These are phyloP conservation scores for Prietella phreatophila DNA, from an alignment of 2,113 vertebrate species.

Conservation along the genomic window DNA sequence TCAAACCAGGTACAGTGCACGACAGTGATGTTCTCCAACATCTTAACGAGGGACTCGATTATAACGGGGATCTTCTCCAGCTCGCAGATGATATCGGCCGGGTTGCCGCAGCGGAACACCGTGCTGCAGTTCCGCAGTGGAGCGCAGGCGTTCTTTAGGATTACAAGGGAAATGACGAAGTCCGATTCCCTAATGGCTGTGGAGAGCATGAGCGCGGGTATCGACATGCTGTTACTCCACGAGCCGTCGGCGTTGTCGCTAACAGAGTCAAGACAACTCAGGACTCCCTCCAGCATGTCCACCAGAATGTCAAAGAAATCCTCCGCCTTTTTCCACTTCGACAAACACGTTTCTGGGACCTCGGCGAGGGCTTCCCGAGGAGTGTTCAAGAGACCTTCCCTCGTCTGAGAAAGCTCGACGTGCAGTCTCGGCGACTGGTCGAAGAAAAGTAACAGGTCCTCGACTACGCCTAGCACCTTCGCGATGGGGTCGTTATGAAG, in stretches of 20 bases:
- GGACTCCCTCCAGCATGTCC: slow-evolving; percentile 84
- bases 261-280: slow-evolving; percentile 84
- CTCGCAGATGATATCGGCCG: slow-evolving; percentile 85
- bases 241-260: slow-evolving; percentile 70
- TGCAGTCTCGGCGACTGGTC: slow-evolving; percentile 78
- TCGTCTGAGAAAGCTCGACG: slow-evolving; percentile 78
- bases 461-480: slow-evolving; percentile 80
- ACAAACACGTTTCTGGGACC: slow-evolving; percentile 82
- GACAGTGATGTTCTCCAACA: slow-evolving; percentile 84
- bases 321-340: slow-evolving; percentile 88
- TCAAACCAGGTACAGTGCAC: slow-evolving; percentile 92
- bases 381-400: slow-evolving; percentile 74
- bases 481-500: slow-evolving; percentile 80
- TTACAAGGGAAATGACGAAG: slow-evolving; percentile 85
- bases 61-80: slow-evolving; percentile 80
- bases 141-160: slow-evolving; percentile 84
- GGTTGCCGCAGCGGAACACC: slow-evolving; percentile 84
- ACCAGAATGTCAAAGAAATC: slow-evolving; percentile 88
- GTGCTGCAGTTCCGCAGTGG: slow-evolving; percentile 85
- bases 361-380: slow-evolving; percentile 74
- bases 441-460: slow-evolving; percentile 85
- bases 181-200: slow-evolving; percentile 83
- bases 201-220: slow-evolving; percentile 81
- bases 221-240: slow-evolving; percentile 71
- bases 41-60: slow-evolving; percentile 85